phyloP scores from a whole-genome alignment of 1,140 invertebrate genomes.

The Drosophila baimaii region DNA sequence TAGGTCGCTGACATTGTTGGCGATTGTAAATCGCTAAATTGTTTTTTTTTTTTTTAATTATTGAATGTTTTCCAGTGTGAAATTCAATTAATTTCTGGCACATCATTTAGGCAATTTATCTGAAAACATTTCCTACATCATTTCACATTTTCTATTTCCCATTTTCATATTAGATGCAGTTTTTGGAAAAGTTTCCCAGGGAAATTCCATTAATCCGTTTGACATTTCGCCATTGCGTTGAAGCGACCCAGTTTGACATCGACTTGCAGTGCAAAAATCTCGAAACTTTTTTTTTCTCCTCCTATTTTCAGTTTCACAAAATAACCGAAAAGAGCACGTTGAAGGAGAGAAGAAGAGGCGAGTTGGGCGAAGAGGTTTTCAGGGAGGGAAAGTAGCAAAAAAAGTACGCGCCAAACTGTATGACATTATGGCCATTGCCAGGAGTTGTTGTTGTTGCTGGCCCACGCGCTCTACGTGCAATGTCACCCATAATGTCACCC shows the following conservation, averaged over 20 bases:
- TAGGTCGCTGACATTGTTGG: too few relatives aligned
- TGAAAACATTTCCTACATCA: background rate
- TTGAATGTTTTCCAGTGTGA: background rate
- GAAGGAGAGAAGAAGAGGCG: slow-evolving; percentile 22
- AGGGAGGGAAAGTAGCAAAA: slow-evolving; percentile 22
- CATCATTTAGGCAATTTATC: background rate
- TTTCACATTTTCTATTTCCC: slow-evolving; percentile 8
- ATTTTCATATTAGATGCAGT: slow-evolving; percentile 14
- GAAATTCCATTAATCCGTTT: slow-evolving; percentile 75
- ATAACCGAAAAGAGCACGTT: slow-evolving; percentile 30
- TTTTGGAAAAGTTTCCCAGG: slow-evolving; percentile 39
- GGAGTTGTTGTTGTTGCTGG: slow-evolving; percentile 32
- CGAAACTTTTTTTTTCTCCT: slow-evolving; percentile 41
- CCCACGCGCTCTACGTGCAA: slow-evolving; percentile 57
- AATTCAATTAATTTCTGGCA: background rate
- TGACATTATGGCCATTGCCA: slow-evolving; percentile 76
- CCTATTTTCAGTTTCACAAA: slow-evolving; percentile 21
- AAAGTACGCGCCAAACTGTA: slow-evolving; percentile 72
- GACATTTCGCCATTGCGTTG: slow-evolving; percentile 70
- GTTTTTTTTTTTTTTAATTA: background rate
- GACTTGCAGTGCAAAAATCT: slow-evolving; percentile 56
- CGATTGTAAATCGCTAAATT: too few relatives aligned
- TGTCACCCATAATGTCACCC: slow-evolving; percentile 56
- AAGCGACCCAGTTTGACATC: slow-evolving; percentile 64
- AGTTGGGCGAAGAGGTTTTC: slow-evolving; percentile 15